Evolutionary conservation across 2,888 invertebrate genomes (phyloP).

Genomic region (Glyphotaelius pellucidus): DNA sequence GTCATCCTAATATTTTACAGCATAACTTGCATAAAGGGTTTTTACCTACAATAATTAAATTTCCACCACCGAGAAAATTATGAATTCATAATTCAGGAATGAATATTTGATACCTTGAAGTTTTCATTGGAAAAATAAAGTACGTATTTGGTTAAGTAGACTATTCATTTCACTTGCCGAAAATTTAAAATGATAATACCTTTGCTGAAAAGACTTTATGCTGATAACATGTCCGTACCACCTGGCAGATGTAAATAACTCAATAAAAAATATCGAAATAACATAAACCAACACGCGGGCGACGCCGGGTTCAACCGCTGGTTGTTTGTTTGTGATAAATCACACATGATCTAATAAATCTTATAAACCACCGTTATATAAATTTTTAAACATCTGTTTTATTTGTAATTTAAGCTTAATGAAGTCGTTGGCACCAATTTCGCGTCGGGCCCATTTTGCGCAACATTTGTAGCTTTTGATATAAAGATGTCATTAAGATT

Average conservation of each 20-base stretch:
- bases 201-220: too few species aligned
- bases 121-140: too few species aligned
- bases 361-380: not conserved
- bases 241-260: not conserved
- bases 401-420: slow-evolving; percentile 11
- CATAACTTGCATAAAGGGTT: too few species aligned
- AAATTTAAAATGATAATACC: too few species aligned
- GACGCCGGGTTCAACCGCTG: not conserved
- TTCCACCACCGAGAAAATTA: too few species aligned
- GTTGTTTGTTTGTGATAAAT: not conserved
- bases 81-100: too few species aligned
- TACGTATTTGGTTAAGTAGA: too few species aligned
- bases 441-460: slow-evolving; percentile 13
- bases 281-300: not conserved
- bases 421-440: slow-evolving; percentile 38
- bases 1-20: too few species aligned
- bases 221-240: not conserved
- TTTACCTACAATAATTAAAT: too few species aligned
- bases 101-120: too few species aligned
- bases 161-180: too few species aligned
- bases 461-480: not conserved
- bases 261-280: not conserved
- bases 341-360: not conserved
- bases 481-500: not conserved
- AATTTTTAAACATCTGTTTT: not conserved